Base-by-base conservation (phyloP, 2,888 invertebrate genomes). In the Drosophila falleni region DNA sequence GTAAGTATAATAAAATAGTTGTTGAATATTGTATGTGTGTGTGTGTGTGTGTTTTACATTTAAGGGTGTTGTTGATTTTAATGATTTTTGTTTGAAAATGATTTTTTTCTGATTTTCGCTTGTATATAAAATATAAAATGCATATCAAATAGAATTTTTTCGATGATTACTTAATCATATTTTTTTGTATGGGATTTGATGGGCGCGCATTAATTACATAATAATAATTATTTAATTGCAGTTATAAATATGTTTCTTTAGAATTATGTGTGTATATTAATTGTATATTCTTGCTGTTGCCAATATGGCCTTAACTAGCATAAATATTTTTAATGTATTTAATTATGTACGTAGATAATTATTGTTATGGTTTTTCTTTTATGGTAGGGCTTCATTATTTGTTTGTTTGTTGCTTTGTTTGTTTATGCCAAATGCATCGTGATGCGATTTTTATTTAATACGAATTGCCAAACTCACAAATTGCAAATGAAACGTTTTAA, bases 51-150 rank as follows among this genome's bases (percentile, higher is more conserved):
- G 31, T 16, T 41, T 59, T 62, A 44, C 50, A 51, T 56, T 78
- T 60, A 15, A 63, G 8, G 31, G 15, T 56, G 58, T 50, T 23
- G 33, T 46, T 50, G 66, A 61, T 62, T 71, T 63, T 37, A 15
- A 59, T 59, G 42, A 42, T 42, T 42, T 71, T 71, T 9, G 29
- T 41, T 23, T 49, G 44, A 58, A 6, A 39, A 59, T 74, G 55
- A 16, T 50, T 39, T 29, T 54, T 39, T 44, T 33, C 41, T 42
- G 54, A 41, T 39, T 42, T 63, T 31, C 15, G 13, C 10, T 44
- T 39, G 42, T 64, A 68, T 83, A 78, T 78, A 80, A 85, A 81
- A 82, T 85, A 85, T 78, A 84, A 89, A 84, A 84, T 84, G 89
- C 83, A 68, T 87, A 84, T 84, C 69, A 89, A 87, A 85, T 84